These are phyloP conservation scores for Ceraclea dissimilis DNA, from an alignment of 2,888 invertebrate species.

Conservation along the genomic window DNA sequence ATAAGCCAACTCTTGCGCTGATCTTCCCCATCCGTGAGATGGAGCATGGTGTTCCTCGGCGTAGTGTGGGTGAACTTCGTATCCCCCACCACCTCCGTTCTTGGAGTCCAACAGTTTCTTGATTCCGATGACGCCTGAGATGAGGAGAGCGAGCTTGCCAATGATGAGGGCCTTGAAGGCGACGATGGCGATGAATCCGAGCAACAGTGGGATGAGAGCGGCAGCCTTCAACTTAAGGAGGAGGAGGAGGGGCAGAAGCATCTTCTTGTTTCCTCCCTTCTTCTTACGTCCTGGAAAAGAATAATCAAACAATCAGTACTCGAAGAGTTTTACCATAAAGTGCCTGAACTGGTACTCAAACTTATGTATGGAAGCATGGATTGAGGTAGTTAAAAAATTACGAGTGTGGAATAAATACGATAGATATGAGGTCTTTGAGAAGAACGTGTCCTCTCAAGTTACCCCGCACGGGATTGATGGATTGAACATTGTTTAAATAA, in stretches of 20 bases:
- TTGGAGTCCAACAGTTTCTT: constrained; percentile 66
- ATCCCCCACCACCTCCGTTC: constrained; percentile 35
- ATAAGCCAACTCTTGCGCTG: constrained; percentile 66
- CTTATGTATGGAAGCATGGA: too few relatives aligned
- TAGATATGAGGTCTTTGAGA: too few relatives aligned
- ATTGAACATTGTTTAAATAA: too few relatives aligned
- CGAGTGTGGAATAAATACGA: too few relatives aligned
- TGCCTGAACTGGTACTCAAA: too few relatives aligned
- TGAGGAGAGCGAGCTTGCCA: constrained; percentile 74
- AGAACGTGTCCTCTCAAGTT: too few relatives aligned
- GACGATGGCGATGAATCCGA: constrained; percentile 69
- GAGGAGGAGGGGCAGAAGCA: constrained; percentile 65
- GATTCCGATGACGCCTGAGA: constrained; percentile 60
- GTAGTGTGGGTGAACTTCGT: constrained; percentile 68
- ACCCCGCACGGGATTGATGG: too few relatives aligned
- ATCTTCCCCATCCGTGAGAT: constrained; percentile 48
- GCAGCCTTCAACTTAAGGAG: constrained; percentile 74
- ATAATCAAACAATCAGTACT: neutral
- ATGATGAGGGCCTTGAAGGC: constrained; percentile 79
- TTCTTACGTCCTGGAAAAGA: constrained; percentile 60
- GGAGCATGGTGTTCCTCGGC: constrained; percentile 50
- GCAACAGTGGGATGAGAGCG: constrained; percentile 67
- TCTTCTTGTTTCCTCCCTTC: constrained; percentile 70
- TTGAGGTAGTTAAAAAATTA: too few relatives aligned
- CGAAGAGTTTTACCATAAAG: neutral